Conservation (phyloP, 1,140 invertebrate genomes). For the Ridgeia piscesae region DNA sequence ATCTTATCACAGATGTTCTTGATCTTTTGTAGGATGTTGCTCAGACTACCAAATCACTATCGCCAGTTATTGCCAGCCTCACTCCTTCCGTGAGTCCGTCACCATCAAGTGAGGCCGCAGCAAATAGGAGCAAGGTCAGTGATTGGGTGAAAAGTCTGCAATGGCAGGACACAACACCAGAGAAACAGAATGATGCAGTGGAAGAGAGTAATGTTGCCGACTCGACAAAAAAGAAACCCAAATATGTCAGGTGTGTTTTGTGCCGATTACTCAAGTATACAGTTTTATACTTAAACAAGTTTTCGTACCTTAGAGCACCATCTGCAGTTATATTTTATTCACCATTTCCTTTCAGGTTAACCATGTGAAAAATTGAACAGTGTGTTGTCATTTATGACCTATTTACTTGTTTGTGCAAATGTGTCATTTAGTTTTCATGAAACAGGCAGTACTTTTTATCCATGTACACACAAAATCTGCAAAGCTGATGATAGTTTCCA, state of each 20-base stretch:
- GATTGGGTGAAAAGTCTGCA: slow-evolving; percentile 20
- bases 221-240: slow-evolving; percentile 17
- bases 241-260: slow-evolving; percentile 18
- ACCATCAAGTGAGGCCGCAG: not conserved
- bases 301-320: not conserved
- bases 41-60: not conserved
- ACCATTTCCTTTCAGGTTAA: no score
- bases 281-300: not conserved
- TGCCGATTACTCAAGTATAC: not conserved
- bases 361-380: no score
- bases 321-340: no score
- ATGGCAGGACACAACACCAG: slow-evolving; percentile 2
- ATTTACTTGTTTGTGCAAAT: no score
- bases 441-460: not conserved
- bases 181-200: not conserved
- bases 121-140: slow-evolving; percentile 13
- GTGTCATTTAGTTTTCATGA: not conserved
- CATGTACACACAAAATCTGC: no score
- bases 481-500: no score
- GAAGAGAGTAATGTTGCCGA: not conserved
- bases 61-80: not conserved
- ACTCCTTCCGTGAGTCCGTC: not conserved
- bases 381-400: no score
- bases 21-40: not conserved
- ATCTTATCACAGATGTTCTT: not conserved